A percentile compares a stretch with the other conserved stretches of the same genome.
phyloP scores from a whole-genome alignment of 2,888 invertebrate genomes.

The Himalopsyche anomala region DNA sequence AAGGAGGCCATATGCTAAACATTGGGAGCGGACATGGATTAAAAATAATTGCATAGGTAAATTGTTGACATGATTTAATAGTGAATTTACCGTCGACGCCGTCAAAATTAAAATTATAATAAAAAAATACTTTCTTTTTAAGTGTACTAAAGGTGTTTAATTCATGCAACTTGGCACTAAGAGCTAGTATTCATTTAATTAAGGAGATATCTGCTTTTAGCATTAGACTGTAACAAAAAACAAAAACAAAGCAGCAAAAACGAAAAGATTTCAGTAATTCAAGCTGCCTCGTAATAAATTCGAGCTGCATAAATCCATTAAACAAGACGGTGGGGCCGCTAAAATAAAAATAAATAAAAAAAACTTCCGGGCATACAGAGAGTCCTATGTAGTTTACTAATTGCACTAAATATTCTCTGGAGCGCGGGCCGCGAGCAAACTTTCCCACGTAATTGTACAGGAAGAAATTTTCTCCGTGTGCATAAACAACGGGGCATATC shows the following conservation, averaged over 20 bases:
- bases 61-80: too few species aligned
- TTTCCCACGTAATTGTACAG: constrained; percentile 4
- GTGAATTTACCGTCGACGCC: too few species aligned
- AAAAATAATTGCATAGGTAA: too few species aligned
- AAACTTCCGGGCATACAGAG: neutral
- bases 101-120: too few species aligned
- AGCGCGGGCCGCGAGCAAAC: neutral
- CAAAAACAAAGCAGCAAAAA: neutral
- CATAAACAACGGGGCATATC: constrained; percentile 20
- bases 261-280: constrained; percentile 23
- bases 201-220: neutral
- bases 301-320: constrained; percentile 28
- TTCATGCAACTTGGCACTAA: neutral
- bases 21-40: too few species aligned
- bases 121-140: too few species aligned
- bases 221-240: neutral
- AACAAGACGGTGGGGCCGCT: neutral
- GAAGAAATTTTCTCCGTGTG: neutral
- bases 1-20: too few species aligned
- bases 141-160: too few species aligned
- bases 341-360: constrained; percentile 12
- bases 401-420: constrained; percentile 22
- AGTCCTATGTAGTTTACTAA: constrained; percentile 18
- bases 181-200: neutral
- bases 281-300: constrained; percentile 8